Percentiles rank a stretch among this genome's conserved stretches.
phyloP scores from a whole-genome alignment of 1,140 invertebrate species.

The Chionoecetes opilio region DNA sequence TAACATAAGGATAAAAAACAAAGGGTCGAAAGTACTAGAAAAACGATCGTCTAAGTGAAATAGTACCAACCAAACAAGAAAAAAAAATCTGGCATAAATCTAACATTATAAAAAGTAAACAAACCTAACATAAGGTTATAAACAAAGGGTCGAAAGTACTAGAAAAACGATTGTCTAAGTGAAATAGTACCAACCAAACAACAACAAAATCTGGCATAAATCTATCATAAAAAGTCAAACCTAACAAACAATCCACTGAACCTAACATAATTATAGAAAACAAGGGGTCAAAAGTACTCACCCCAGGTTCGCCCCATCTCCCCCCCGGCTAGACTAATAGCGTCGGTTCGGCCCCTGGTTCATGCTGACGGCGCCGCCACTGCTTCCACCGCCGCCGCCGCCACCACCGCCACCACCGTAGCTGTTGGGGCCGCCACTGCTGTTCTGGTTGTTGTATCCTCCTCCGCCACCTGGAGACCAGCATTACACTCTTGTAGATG shows the following conservation, averaged over 20 bases:
- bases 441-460: conserved; percentile 65
- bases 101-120: too few relatives aligned
- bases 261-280: too few relatives aligned
- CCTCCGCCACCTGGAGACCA: not conserved
- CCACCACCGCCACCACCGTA: conserved; percentile 58
- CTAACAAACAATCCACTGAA: too few relatives aligned
- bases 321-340: conserved; percentile 55
- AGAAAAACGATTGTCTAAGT: not conserved
- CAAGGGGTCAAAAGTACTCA: not conserved
- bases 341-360: conserved; percentile 72
- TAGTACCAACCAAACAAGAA: not conserved
- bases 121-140: too few relatives aligned
- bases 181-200: not conserved
- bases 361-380: conserved; percentile 57
- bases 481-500: too few relatives aligned
- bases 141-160: not conserved
- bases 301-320: not conserved
- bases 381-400: conserved; percentile 2
- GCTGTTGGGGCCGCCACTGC: conserved; percentile 61
- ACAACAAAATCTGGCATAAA: too few relatives aligned
- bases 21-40: too few relatives aligned
- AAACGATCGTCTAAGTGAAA: not conserved
- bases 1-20: too few relatives aligned
- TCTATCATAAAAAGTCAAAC: too few relatives aligned
- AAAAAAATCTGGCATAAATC: too few relatives aligned